phyloP scores from a whole-genome alignment of 2,888 invertebrate genomes.

The Cremastobaeus sp. region DNA sequence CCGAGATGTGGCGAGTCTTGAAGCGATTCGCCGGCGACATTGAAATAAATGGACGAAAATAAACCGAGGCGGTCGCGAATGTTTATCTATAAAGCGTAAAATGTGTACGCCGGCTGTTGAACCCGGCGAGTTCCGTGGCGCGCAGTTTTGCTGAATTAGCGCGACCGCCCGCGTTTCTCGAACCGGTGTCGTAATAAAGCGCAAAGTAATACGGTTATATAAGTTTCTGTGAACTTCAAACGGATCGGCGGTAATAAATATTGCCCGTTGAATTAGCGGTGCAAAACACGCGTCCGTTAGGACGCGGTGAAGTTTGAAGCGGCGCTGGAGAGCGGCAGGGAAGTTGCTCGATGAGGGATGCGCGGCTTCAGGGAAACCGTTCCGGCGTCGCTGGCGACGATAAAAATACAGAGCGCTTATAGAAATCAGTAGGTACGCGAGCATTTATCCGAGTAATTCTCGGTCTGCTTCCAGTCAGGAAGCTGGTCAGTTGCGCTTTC shows the following conservation, averaged over 20 bases:
- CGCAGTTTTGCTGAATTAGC: slow-evolving; percentile 52
- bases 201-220: slow-evolving; percentile 51
- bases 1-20: too few species aligned
- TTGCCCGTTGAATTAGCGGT: slow-evolving; percentile 30
- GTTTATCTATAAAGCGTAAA: slow-evolving; percentile 51
- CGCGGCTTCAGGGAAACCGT: slow-evolving; percentile 22
- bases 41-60: slow-evolving; percentile 46
- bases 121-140: slow-evolving; percentile 19
- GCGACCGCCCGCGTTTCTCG: slow-evolving; percentile 51
- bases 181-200: slow-evolving; percentile 49
- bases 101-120: slow-evolving; percentile 47
- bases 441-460: slow-evolving; percentile 25
- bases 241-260: slow-evolving; percentile 38
- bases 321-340: neutral
- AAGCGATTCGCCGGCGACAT: too few species aligned
- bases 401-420: slow-evolving; percentile 27
- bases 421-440: slow-evolving; percentile 31
- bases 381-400: slow-evolving; percentile 12
- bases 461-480: slow-evolving; percentile 62
- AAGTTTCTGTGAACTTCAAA: slow-evolving; percentile 54
- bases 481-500: slow-evolving; percentile 58
- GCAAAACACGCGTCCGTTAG: neutral
- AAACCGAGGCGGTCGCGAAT: slow-evolving; percentile 32
- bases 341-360: slow-evolving; percentile 9
- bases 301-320: neutral